Base-by-base conservation (phyloP, 1,140 invertebrate species). In the Muscidifurax raptorellus region DNA sequence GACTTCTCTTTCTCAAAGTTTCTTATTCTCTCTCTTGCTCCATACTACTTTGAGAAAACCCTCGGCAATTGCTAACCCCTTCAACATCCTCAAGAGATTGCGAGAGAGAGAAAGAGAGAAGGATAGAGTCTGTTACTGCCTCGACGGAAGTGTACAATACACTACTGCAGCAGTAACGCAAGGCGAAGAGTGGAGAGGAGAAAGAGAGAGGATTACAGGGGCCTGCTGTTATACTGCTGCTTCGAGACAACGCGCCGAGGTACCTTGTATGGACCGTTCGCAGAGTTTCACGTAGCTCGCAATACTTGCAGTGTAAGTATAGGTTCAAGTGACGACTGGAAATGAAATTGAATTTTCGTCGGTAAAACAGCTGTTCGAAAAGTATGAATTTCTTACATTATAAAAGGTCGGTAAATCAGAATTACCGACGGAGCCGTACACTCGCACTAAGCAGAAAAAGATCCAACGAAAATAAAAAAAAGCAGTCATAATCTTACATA, bases 231-330 rank as follows among this genome's bases (percentile, higher is more conserved):
- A n/a, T n/a, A 47, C 36, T 40, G 36, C 36, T 47, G 44, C 15
- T 7, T 18, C 52, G 52, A 59, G 52, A 22, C 52, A 22, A 69
- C 12, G 67, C 67, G 52, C 0, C 36, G 52, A 67, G 64, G 77
- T 79, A n/a, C 77, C 77, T 79, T 79, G 77, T 79, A 79, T 79
- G 77, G 77, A 79, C 77, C 77, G 77, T 25, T 36, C 27, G 25
- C 18, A 12, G 66, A 30, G 22, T 66, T 66, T 66, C 47, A 7
- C 9, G 78, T 66, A 13, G 78, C 25, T 59, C 52, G 52, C 52
- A 59, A 59, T 59, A 59, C 18, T 9, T 10, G 36, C 30, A n/a
- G n/a, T n/a, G n/a, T n/a, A n/a, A n/a, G 40, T n/a, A 36, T 12
- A 59, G 10, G 12, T 44, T 59, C 75, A 44, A 59, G 72, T 7